Conservation (phyloP, 2,888 invertebrate genomes). For the Erebia ligea region DNA sequence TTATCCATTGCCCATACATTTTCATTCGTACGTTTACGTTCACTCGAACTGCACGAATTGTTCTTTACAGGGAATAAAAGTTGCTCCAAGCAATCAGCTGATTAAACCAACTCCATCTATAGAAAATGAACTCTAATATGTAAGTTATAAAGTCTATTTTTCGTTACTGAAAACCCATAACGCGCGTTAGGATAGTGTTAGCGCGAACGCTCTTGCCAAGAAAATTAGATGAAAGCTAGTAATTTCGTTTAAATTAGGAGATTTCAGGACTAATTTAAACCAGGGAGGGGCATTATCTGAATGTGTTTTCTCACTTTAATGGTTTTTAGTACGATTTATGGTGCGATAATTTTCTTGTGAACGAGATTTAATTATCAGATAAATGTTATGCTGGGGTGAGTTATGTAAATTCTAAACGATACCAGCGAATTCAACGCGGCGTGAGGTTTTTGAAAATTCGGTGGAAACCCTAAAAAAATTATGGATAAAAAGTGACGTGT, state of each 20-base stretch:
- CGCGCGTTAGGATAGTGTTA: conserved; percentile 42
- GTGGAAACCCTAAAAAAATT: too few relatives aligned
- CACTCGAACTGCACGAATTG: conserved; percentile 54
- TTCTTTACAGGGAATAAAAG: conserved; percentile 68
- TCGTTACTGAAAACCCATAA: conserved; percentile 27
- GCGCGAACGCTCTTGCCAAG: conserved; percentile 48
- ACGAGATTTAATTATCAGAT: conserved; percentile 4
- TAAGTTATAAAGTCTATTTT: conserved; percentile 42
- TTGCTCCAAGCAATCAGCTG: conserved; percentile 58
- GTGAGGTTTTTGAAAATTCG: too few relatives aligned
- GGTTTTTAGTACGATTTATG: conserved; percentile 13
- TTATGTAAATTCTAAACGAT: background rate
- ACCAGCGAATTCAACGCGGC: background rate
- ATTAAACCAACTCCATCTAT: conserved; percentile 48
- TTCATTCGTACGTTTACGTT: conserved; percentile 35
- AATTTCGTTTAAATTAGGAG: conserved; percentile 53
- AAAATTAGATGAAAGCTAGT: conserved; percentile 56
- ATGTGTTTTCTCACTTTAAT: conserved; percentile 25
- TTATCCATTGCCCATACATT: conserved; percentile 27
- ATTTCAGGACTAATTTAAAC: conserved; percentile 39
- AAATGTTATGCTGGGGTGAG: too few relatives aligned
- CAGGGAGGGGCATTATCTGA: conserved; percentile 20
- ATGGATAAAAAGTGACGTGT: too few relatives aligned
- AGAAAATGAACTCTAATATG: conserved; percentile 37
- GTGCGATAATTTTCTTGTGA: conserved; percentile 13